Base-by-base conservation (phyloP, 1,140 invertebrate genomes). In the Drosophila micromelanica region DNA sequence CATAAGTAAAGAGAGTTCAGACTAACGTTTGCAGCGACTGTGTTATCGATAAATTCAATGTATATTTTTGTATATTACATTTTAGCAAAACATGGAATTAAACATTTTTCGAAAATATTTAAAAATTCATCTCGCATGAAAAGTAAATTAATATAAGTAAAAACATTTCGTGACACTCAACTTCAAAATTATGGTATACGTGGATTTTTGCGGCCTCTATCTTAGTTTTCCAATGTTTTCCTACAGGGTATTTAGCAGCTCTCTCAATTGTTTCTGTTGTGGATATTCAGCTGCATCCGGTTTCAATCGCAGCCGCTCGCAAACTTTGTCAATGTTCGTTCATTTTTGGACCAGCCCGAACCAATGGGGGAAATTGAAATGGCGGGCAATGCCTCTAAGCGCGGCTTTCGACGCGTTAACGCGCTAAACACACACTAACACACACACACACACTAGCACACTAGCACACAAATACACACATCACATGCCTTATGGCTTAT, bases 381-480 rank as follows among this genome's bases (percentile, higher is more conserved):
- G 64, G 75, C 77, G 40, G 51, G 63, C 70, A 64, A 61, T 71
- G 80, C 76, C 80, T 84, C 80, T 64, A 76, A 82, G 80, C 80
- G 76, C 59, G 15, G 62, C 65, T 84, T 79, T 82, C 80, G 30
- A 77, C 80, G 76, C 80, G 80, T 73, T 76, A 84, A 85, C 80
- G 73, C 72, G 72, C 46, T 46, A 27, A 23, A 40, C 57, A 69
- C 80, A 70, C 46, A 81, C 37, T 51, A 9, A 55, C 35, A 61
- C n/a, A 15, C 56, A 52, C 35, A 60, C 32, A 13, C 38, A 38
- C 13, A 9, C 38, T 9, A 12, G 1, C 1, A 9, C 35, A 37
- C 45, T 7, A 32, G 2, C 30, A 32, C 30, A 7, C 5, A 32
- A 32, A 32, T 23, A 23, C 20, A 30, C 57, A 37, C 9, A 27